A percentile compares a stretch with the other conserved stretches of the same genome.
phyloP scores from a whole-genome alignment of 2,888 invertebrate species.

The Luperina testacea region DNA sequence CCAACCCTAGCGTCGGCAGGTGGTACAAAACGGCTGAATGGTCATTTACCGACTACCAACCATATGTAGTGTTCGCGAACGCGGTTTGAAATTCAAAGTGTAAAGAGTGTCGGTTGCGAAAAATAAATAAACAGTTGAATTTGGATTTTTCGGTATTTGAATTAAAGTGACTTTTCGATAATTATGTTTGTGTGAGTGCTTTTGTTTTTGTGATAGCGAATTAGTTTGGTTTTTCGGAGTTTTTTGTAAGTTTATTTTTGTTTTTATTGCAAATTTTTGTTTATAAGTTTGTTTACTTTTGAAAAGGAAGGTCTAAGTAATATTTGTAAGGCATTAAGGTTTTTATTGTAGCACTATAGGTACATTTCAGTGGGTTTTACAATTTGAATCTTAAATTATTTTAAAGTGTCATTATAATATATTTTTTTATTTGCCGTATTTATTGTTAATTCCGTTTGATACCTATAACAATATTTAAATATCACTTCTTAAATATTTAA shows the following conservation, averaged over 20 bases:
- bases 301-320: neutral
- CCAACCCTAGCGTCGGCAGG: conserved; percentile 71
- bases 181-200: conserved; percentile 60
- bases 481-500: neutral
- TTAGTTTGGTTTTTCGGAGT: conserved; percentile 40
- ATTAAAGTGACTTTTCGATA: conserved; percentile 32
- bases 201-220: conserved; percentile 42
- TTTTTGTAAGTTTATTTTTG: conserved; percentile 50
- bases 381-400: neutral
- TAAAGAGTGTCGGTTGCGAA: conserved; percentile 64
- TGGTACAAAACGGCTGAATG: conserved; percentile 75
- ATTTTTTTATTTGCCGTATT: neutral
- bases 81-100: conserved; percentile 74
- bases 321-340: neutral
- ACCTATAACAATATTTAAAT: neutral
- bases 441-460: neutral
- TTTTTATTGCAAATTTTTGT: neutral
- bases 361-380: neutral
- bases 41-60: conserved; percentile 83
- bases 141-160: conserved; percentile 41
- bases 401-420: neutral
- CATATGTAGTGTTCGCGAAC: conserved; percentile 79
- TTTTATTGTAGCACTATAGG: neutral
- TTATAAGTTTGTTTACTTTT: conserved; percentile 10
- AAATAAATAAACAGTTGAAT: conserved; percentile 52